phyloP scores from a whole-genome alignment of 2,888 invertebrate genomes.

The Coelinius sp. region DNA sequence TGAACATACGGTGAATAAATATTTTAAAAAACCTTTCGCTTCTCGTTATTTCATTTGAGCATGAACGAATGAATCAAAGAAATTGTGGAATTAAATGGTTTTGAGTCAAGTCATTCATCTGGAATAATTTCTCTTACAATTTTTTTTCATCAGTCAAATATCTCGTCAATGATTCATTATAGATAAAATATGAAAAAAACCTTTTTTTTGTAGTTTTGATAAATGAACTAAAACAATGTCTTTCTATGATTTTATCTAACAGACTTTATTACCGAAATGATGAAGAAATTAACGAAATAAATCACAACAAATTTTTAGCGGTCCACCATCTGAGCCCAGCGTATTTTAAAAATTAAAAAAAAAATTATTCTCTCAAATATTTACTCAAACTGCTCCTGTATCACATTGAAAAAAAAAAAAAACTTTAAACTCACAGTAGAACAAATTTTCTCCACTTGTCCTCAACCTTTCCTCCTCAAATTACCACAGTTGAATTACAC shows the following conservation, averaged over 20 bases:
- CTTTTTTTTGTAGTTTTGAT: too few species aligned
- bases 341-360: background rate
- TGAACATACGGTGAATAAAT: background rate
- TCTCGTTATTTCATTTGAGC: background rate
- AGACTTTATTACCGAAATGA: too few species aligned
- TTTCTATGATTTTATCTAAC: too few species aligned
- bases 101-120: background rate
- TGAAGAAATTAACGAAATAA: too few species aligned
- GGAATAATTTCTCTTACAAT: too few species aligned
- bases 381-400: background rate
- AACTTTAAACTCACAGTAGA: background rate
- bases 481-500: background rate
- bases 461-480: background rate
- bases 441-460: constrained; percentile 7
- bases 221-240: too few species aligned
- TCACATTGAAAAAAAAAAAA: background rate
- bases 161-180: too few species aligned
- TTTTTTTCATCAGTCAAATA: too few species aligned
- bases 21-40: background rate
- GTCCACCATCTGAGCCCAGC: background rate
- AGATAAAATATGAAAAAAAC: too few species aligned
- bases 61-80: background rate
- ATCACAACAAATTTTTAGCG: too few species aligned
- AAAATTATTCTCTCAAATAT: background rate
- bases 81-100: background rate